Evolutionary conservation across 1,140 invertebrate species (phyloP).

Genomic region (Hylaeus volcanicus): DNA sequence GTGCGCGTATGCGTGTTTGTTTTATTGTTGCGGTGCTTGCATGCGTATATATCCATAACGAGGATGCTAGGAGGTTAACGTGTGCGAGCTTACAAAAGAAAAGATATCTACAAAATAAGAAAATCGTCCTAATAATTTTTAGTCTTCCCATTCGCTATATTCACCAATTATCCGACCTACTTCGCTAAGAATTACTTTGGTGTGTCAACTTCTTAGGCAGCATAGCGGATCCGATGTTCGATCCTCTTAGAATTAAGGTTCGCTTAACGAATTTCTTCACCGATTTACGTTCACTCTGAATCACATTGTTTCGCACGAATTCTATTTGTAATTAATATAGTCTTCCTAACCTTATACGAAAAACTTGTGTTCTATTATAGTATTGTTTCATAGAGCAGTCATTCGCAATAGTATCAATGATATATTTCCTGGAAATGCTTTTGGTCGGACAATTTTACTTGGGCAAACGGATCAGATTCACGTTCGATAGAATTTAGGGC

Average conservation of each 20-base stretch:
- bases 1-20: slow-evolving; percentile 14
- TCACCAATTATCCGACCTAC: neutral
- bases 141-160: slow-evolving; percentile 35
- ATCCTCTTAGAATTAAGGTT: neutral
- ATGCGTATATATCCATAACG: slow-evolving; percentile 2
- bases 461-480: neutral
- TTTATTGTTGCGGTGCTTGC: slow-evolving; percentile 43
- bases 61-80: neutral
- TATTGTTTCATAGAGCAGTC: neutral
- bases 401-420: neutral
- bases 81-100: slow-evolving; percentile 38
- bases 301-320: neutral
- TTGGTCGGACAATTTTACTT: neutral
- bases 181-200: neutral
- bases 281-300: neutral
- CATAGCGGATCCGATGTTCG: neutral
- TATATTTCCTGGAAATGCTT: neutral
- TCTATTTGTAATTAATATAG: neutral
- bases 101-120: slow-evolving; percentile 25
- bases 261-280: neutral
- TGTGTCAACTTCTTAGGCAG: neutral
- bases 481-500: neutral
- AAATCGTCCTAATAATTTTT: slow-evolving; percentile 44
- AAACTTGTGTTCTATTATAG: neutral
- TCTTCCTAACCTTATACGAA: slow-evolving; percentile 3